Percentiles rank a stretch among this genome's conserved stretches.
Conservation (phyloP, 2,888 invertebrate genomes). For the Oscheius myriophilus region DNA sequence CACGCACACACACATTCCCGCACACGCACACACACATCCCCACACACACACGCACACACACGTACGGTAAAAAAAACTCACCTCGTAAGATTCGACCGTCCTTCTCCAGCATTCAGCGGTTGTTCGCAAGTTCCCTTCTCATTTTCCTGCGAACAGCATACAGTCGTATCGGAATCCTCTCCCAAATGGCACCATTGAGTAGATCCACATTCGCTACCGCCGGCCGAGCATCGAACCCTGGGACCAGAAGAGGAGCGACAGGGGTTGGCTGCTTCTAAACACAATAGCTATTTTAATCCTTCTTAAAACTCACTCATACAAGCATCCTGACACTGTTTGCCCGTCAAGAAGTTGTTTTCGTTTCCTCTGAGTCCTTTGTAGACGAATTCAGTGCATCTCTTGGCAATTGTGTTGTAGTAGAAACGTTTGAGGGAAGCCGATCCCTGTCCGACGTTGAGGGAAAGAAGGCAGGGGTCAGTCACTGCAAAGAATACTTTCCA, state of each 20-base stretch:
- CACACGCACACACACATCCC: too few relatives aligned
- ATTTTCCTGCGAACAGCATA: conserved; percentile 59
- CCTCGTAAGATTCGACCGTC: conserved; percentile 61
- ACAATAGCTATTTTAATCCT: neutral
- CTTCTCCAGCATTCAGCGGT: conserved; percentile 62
- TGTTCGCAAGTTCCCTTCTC: conserved; percentile 56
- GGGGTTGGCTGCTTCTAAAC: conserved; percentile 65
- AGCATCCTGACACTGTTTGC: conserved; percentile 57
- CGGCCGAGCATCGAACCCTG: conserved; percentile 38
- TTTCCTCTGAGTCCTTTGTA: conserved; percentile 66
- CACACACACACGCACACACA: neutral
- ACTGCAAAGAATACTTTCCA: conserved; percentile 39
- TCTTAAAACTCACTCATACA: conserved; percentile 57
- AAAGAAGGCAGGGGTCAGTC: conserved; percentile 63
- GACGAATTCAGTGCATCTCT: conserved; percentile 65
- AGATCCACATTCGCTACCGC: conserved; percentile 48
- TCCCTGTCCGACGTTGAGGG: conserved; percentile 65
- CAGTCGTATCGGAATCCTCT: conserved; percentile 54
- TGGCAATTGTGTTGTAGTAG: conserved; percentile 67
- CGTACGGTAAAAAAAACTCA: neutral
- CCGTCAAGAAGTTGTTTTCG: conserved; percentile 67
- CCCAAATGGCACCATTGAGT: conserved; percentile 69
- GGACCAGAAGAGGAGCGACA: conserved; percentile 56
- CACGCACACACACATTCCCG: too few relatives aligned
- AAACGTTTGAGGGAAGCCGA: conserved; percentile 59